Percentiles rank a stretch among this genome's conserved stretches.
Conservation (phyloP, 2,113 vertebrate genomes). For the Ictalurus punctatus region DNA sequence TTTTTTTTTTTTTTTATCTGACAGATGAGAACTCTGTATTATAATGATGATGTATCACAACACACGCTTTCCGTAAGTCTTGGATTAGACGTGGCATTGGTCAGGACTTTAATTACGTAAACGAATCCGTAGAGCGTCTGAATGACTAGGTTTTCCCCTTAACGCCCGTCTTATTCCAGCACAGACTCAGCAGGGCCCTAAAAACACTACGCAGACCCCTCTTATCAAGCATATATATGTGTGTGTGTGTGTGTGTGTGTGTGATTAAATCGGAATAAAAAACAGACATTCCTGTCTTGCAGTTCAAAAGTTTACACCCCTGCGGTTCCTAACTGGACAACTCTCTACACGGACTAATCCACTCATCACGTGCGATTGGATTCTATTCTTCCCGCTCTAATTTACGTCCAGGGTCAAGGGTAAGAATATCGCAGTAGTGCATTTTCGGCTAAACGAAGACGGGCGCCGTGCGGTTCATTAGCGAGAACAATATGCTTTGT, state of each 20-base stretch:
- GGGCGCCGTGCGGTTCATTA: constrained; percentile 48
- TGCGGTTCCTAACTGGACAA: neutral
- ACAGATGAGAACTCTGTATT: neutral
- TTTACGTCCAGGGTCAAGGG: constrained; percentile 50
- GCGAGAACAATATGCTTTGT: constrained; percentile 67
- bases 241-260: too few species aligned
- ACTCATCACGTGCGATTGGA: neutral
- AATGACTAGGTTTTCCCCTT: neutral
- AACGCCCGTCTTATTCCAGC: constrained; percentile 27
- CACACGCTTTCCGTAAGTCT: neutral
- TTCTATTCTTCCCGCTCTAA: neutral
- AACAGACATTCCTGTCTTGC: neutral
- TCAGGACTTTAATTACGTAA: neutral
- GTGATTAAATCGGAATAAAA: neutral
- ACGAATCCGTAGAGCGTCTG: neutral
- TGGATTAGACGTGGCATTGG: neutral
- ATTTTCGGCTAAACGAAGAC: constrained; percentile 47
- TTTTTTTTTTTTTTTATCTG: neutral
- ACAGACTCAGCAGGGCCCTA: constrained; percentile 28
- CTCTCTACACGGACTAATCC: neutral
- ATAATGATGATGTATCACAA: neutral
- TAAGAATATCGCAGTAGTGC: constrained; percentile 56
- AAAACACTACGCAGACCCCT: constrained; percentile 8
- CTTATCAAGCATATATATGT: constrained; percentile 19
- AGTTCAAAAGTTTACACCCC: neutral